Base-by-base conservation (phyloP, 2,113 vertebrate genomes). In the Nothoprocta perdicaria region DNA sequence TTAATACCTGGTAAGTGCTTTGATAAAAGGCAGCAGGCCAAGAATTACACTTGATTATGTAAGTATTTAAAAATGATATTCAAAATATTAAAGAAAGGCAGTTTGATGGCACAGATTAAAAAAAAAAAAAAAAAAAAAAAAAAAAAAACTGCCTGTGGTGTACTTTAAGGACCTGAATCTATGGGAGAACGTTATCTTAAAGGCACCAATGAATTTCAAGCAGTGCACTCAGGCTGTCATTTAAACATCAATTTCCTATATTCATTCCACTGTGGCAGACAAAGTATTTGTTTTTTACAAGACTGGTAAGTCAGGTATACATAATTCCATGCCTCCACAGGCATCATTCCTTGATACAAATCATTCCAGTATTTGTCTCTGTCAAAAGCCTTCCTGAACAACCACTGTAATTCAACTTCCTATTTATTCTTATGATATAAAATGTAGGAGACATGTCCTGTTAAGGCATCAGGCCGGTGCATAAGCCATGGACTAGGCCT, bases 251-350 rank as follows among this genome's bases (percentile, higher is more conserved):
- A 33, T 40, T 89, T 80, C 48, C 29, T 45, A 26, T 0, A 19
- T 12, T 60, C 38, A 43, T 14, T 67, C 17, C 68, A 71, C 21
- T 40, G 10, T 14, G 69, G 4, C 12, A 41, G 31, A 58, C 40
- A 45, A 91, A 90, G 84, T 83, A 89, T 58, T 88, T 85, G 33
- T 62, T 84, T 84, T 80, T 84, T 6, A 89, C 46, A 80, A 72
- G 45, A 43, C 15, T 13, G 6, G 15, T 68, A 24, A 68, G 15
- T 76, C 7, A 88, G 80, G 41, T 74, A 77, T 15, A 14, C 15
- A 57, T 75, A 52, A 83, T 62, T 53, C 43, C 13, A 19, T 55
- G 26, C 5, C 29, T 48, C 22, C 23, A 50, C 60, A 60, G 46
- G 62, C 15, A 45, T 60, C 41, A 75, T 81, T 73, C 72, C 19